Evolutionary conservation across 1,140 invertebrate species (phyloP), one percentile per base, ranked within the genome.

Genomic region (Parapsyche elsis): DNA sequence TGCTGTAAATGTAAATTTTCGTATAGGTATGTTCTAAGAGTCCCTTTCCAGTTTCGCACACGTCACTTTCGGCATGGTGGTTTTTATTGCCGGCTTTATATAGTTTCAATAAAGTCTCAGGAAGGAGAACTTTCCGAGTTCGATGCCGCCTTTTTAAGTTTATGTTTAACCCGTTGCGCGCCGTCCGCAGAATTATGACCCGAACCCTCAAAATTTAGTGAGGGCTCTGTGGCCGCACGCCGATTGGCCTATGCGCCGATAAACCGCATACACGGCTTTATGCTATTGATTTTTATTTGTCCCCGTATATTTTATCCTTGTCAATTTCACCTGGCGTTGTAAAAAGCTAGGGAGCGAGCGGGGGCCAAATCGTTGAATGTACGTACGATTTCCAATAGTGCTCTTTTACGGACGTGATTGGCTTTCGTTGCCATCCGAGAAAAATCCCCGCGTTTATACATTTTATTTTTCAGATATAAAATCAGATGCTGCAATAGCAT

Each of bases 221-320:
- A 24, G 64, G 64, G 21, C 64, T 26, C 23, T 67, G 24, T n/a
- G 64, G 64, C 64, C 64, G 21, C 19, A 23, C 64, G 21, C 23
- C 64, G 64, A 67, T 67, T 67, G 64, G 64, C 24, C 64, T 67
- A 67, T 67, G 64, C 64, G 64, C 64, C 64, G 64, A 67, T 67
- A 67, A 67, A 67, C 64, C 64, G 64, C 64, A 67, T 67, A 67
- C 64, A 67, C 64, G 24, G 64, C 64, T 67, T 67, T 67, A 67
- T 67, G 64, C 64, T 67, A 67, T 67, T 26, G 64, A 67, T 67
- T 67, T 67, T 67, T 67, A 67, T 67, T 67, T 67, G 64, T 67
- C 64, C 64, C 24, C 64, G 24, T 67, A 67, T 67, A 67, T 67
- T 67, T 67, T 67, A 67, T 67, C 64, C 64, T 67, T 67, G 64